Conservation (phyloP, 2,797 vertebrate genomes). For the Crenichthys baileyi region DNA sequence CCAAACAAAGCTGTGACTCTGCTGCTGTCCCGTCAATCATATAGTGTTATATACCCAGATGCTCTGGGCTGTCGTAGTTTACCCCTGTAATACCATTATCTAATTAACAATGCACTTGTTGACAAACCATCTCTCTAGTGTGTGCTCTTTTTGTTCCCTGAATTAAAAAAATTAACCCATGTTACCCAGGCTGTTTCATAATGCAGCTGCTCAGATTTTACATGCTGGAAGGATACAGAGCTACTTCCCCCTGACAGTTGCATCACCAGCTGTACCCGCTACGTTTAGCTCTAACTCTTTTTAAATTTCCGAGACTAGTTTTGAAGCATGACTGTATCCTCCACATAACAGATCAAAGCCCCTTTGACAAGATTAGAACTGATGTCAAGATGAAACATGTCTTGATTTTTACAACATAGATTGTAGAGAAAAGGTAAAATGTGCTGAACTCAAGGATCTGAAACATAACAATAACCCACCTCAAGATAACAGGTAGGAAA, state of each 20-base stretch:
- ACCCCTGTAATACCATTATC: background rate
- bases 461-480: slow-evolving; percentile 14
- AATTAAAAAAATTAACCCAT: background rate
- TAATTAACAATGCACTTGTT: background rate
- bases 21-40: background rate
- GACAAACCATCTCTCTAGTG: background rate
- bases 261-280: slow-evolving; percentile 6
- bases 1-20: background rate
- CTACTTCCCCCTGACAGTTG: slow-evolving; percentile 6
- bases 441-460: background rate
- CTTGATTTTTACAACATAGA: slow-evolving; percentile 21
- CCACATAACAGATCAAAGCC: slow-evolving; percentile 8
- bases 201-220: slow-evolving; percentile 13
- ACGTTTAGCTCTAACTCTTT: slow-evolving; percentile 30
- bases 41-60: background rate
- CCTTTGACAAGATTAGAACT: slow-evolving; percentile 21
- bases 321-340: slow-evolving; percentile 26
- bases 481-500: slow-evolving; percentile 5
- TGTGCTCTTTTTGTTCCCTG: background rate
- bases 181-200: background rate
- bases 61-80: background rate
- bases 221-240: background rate
- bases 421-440: slow-evolving; percentile 7
- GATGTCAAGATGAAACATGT: slow-evolving; percentile 22
- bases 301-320: slow-evolving; percentile 32